Base-by-base conservation (phyloP, 30 jellyfish, hydroid and myxozoan species). In the Aurelia aurita region DNA sequence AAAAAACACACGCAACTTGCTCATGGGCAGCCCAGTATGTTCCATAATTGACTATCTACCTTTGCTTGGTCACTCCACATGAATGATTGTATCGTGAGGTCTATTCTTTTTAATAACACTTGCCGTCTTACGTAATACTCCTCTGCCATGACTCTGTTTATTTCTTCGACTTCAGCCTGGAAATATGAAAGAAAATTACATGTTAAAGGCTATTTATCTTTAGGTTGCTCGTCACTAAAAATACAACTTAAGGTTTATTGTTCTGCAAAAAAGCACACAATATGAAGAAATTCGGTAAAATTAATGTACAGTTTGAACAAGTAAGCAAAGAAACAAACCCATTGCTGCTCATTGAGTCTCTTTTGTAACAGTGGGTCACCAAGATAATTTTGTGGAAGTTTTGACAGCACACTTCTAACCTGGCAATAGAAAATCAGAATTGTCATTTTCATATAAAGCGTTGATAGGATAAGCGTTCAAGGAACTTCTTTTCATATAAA, bases 51-150 rank as follows among this genome's bases (percentile, higher is more conserved):
- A 2, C 23, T 55, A 47, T 2, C 13, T 84, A 91, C 98, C 94
- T 91, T 89, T 23, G 89, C 87, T 55, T 72, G 71, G 49, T 94
- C 99, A 35, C 95, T 69, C 97, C 99, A 94, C 67, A 84, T 19
- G 61, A 94, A 89, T 13, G 97, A 94, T 65, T 94, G 97, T 13
- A 89, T 60, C 16, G 99, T 94, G 26, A 94, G 97, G 62, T 94
- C 99, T 19, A 89, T 76, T 79, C 99, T 72, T 35, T 94, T 94
- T 53, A 94, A 63, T 46, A 94, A 73, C 45, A 94, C 88, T 55
- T 89, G 91, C 18, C 96, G 62, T 44, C 99, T 76, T 7, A 74
- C 77, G 57, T 72, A 64, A 67, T 94, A 94, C 39, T 94, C 99
- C 35, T 83, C 65, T 19, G 95, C 61, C 75, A 94, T 51, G 16